Evolutionary conservation across 2,888 invertebrate species (phyloP), one percentile per base, ranked within the genome.

Genomic region (Macrosiphum euphorbiae): DNA sequence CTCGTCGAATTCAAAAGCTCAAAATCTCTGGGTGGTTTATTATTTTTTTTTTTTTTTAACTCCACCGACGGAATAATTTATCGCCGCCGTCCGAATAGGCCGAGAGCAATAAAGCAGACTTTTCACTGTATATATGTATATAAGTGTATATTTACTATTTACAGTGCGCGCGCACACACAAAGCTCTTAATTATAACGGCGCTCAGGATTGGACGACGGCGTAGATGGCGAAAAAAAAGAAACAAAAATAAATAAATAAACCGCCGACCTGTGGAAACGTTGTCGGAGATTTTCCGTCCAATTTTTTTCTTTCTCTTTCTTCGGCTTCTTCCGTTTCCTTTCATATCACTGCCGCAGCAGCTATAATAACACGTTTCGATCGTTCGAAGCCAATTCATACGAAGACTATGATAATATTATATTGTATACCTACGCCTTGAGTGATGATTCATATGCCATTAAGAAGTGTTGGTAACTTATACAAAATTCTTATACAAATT

Each of bases 141-240:
- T 88, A 41, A 7, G 26, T 85, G 26, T 85, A n/a, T 50, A 26
- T 47, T 50, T 52, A 55, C 8, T 35, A 55, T 84, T 41, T 91
- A 84, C 20, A 44, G 28, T n/a, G 20, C n/a, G 7, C n/a, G 50
- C 13, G n/a, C 55, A 11, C 55, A 11, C 55, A 44, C 86, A 93
- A 90, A 93, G 93, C 93, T 90, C 85, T 93, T 93, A 93, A 93
- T 93, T 93, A 93, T 93, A 93, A 93, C 93, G 61, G 61, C 89
- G 93, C 90, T 61, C 52, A 58, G 58, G 93, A 90, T 93, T 93
- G 93, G 93, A 93, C 85, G 93, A 93, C 41, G 90, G 47, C 67
- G 78, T 35, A 41, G 35, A 35, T 67, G 26, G 90, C 67, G 67
- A 50, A 41, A 41, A 55, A 50, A 41, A 44, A 44, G 47, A 44